phyloP scores from a whole-genome alignment of 2,888 invertebrate genomes.

The Stenotaenia linearis region DNA sequence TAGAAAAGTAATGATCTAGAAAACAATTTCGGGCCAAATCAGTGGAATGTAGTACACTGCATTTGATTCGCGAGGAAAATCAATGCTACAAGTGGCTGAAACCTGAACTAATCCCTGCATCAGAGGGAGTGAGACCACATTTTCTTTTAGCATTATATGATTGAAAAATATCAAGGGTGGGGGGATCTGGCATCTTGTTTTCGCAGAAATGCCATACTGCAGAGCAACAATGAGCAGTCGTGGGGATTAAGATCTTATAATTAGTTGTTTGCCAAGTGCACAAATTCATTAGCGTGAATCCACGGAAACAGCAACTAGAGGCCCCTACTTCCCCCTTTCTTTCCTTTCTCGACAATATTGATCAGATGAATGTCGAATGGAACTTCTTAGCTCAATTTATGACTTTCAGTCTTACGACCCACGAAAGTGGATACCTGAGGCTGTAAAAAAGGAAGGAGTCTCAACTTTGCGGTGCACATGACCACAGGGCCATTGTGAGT shows the following conservation, averaged over 20 bases:
- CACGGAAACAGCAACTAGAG: neutral
- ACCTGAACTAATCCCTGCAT: neutral
- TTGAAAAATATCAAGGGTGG: neutral
- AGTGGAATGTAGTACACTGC: too few relatives aligned
- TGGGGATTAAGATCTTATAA: conserved; percentile 5
- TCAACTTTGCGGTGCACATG: conserved; percentile 1
- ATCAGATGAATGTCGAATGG: neutral
- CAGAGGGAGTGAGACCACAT: neutral
- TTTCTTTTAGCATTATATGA: neutral
- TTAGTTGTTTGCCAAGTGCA: conserved; percentile 20
- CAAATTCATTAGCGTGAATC: conserved; percentile 2
- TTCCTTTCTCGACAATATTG: neutral
- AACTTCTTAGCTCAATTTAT: conserved; percentile 21
- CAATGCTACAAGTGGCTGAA: neutral
- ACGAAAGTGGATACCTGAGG: conserved; percentile 14
- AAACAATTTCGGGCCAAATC: too few relatives aligned
- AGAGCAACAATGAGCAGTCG: neutral
- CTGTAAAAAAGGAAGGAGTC: conserved; percentile 11
- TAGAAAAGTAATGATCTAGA: too few relatives aligned
- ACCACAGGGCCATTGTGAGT: conserved; percentile 24
- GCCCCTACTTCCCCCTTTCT: neutral
- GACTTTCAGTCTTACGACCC: neutral
- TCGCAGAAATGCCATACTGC: neutral
- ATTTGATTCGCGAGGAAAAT: neutral
- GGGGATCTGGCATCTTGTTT: neutral